Evolutionary conservation across 2,888 invertebrate genomes (phyloP).

Genomic region (Drosophila tanythrix): DNA sequence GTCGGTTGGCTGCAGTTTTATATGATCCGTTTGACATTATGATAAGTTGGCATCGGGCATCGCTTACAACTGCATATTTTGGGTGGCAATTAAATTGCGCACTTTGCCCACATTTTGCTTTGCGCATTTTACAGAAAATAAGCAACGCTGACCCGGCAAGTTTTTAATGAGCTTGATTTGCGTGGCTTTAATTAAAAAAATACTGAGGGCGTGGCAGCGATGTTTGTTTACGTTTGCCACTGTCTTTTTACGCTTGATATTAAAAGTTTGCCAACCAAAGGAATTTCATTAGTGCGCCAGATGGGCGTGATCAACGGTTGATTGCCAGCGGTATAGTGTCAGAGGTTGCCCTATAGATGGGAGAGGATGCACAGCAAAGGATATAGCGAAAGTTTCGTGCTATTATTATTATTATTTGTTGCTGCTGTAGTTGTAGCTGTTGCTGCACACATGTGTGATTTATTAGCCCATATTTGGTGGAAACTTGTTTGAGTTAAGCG

Average conservation of each 20-base stretch:
- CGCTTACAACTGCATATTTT: constrained; percentile 52
- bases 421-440: constrained; percentile 23
- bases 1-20: constrained; percentile 27
- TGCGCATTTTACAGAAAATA: constrained; percentile 15
- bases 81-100: constrained; percentile 54
- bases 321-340: constrained; percentile 15
- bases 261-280: constrained; percentile 57
- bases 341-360: not conserved
- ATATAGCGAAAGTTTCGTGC: constrained; percentile 53
- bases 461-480: constrained; percentile 61
- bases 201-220: constrained; percentile 29
- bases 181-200: constrained; percentile 69
- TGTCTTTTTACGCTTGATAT: constrained; percentile 51
- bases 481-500: constrained; percentile 59
- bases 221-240: constrained; percentile 48
- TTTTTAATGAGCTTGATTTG: constrained; percentile 74
- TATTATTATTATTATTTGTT: constrained; percentile 28
- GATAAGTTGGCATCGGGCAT: constrained; percentile 36
- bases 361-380: constrained; percentile 21
- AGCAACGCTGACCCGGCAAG: constrained; percentile 52
- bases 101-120: constrained; percentile 19
- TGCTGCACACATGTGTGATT: constrained; percentile 56
- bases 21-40: constrained; percentile 65
- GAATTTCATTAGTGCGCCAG: constrained; percentile 71
- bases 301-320: constrained; percentile 55